Conservation (phyloP, 1,140 invertebrate genomes). For the Macrostomum lignano region DNA sequence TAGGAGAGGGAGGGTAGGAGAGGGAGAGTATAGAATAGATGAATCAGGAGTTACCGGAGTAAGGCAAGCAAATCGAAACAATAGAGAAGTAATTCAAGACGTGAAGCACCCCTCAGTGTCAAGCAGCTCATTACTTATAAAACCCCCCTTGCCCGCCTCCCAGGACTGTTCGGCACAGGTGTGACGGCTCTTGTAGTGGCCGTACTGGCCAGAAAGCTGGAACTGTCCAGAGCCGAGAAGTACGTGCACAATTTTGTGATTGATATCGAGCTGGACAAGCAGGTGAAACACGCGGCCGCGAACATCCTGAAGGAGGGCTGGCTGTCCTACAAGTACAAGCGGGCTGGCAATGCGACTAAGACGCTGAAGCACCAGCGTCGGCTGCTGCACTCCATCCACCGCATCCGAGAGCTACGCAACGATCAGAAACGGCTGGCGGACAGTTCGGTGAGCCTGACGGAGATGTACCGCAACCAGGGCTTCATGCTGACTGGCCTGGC, state of each 20-base stretch:
- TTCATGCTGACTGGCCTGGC: conserved; percentile 7
- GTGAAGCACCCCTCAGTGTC: no score
- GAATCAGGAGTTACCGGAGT: no score
- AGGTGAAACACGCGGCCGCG: conserved; percentile 18
- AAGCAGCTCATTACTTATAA: no score
- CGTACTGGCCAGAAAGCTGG: conserved; percentile 17
- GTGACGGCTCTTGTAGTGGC: conserved; percentile 25
- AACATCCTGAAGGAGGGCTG: conserved; percentile 21
- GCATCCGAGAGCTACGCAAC: conserved; percentile 17
- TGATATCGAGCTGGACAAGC: conserved; percentile 18
- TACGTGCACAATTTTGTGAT: conserved; percentile 26
- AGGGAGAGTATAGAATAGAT: no score
- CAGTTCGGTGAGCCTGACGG: conserved; percentile 16
- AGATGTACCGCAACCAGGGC: conserved; percentile 14
- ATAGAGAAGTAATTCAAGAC: no score
- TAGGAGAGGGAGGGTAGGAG: no score
- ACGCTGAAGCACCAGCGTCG: conserved; percentile 11
- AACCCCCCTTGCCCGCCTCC: no score
- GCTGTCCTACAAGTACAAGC: conserved; percentile 14
- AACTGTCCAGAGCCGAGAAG: conserved; percentile 21
- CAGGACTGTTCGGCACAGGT: conserved; percentile 16
- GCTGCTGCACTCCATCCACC: conserved; percentile 16
- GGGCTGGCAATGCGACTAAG: neutral
- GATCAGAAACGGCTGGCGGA: conserved; percentile 16
- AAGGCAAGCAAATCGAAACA: no score